Base-by-base conservation (phyloP, 2,797 vertebrate genomes). In the Tragopan temminckii region DNA sequence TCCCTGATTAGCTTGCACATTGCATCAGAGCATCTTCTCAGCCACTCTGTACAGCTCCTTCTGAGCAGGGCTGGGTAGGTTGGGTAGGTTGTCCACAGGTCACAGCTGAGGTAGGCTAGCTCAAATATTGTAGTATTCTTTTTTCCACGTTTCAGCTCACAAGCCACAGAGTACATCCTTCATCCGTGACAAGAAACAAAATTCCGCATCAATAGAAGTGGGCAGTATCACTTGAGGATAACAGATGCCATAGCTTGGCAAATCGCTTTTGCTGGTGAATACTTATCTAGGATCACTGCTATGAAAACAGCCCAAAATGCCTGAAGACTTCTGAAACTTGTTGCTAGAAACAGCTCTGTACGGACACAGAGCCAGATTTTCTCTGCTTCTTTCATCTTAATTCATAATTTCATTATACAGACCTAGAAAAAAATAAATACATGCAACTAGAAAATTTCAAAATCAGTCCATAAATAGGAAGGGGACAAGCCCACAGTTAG, bases 371-470 rank as follows among this genome's bases (percentile, higher is more conserved):
- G 53, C 5, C 43, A 78, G 46, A 40, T 55, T 88, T 89, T 82
- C 45, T 80, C 31, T 71, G 20, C 9, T 80, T 70, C 35, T 84
- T 88, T 81, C 45, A 36, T 75, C 38, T 79, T 52, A 64, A 84
- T 68, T 36, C 27, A 68, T 79, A 46, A 67, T 88, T 90, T 92
- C 43, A 36, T 93, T 90, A 70, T 27, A 74, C 15, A 67, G 83
- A 83, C 14, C 79, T 81, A 76, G 27, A 53, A 90, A 75, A 89
- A 89, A 70, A 29, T 68, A 79, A 63, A 59, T 63, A n/a, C 40
- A 81, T 76, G 43, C 35, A 95, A 85, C 89, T 90, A 92, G 20
- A 74, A 63, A 93, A 88, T 59, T 80, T 69, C 40, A 67, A 80
- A 90, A 80, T 84, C 40, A 43, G 33, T 87, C 46, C 71, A 83